Evolutionary conservation across 2,797 vertebrate species (phyloP).

Genomic region (Adelosebastes latens): DNA sequence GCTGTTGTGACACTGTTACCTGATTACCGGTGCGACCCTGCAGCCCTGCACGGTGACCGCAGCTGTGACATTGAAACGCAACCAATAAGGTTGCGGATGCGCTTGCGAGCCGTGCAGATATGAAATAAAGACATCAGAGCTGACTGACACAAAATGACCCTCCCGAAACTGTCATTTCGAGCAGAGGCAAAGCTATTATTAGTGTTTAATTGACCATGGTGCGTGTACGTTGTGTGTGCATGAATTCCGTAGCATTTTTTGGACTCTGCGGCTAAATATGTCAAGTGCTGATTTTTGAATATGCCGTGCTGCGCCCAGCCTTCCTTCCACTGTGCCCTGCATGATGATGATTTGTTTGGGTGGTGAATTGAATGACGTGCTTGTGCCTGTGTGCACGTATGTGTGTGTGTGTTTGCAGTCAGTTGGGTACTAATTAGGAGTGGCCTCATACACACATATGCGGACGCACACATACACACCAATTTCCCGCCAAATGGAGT

Average conservation of each 20-base stretch:
- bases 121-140: conserved; percentile 57
- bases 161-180: conserved; percentile 52
- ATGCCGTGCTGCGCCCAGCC: neutral
- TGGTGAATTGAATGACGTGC: conserved; percentile 35
- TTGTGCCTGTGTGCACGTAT: neutral
- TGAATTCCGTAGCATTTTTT: conserved; percentile 49
- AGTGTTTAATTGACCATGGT: conserved; percentile 58
- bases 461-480: conserved; percentile 15
- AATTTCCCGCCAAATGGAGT: conserved; percentile 63
- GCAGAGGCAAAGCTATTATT: conserved; percentile 60
- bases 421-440: conserved; percentile 7
- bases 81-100: conserved; percentile 17
- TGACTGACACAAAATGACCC: conserved; percentile 53
- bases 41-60: neutral
- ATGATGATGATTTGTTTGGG: conserved; percentile 54
- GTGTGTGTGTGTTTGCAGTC: neutral
- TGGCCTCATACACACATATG: conserved; percentile 20
- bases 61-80: neutral
- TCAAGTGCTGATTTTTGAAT: conserved; percentile 52
- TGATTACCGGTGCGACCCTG: conserved; percentile 25
- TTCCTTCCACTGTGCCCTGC: conserved; percentile 12
- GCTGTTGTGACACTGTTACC: neutral
- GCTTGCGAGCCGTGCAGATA: conserved; percentile 30
- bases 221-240: conserved; percentile 24
- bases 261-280: conserved; percentile 39